Evolutionary conservation across 2,113 vertebrate species (phyloP), one percentile per base, ranked within the genome.

Genomic region (Turnix velox): DNA sequence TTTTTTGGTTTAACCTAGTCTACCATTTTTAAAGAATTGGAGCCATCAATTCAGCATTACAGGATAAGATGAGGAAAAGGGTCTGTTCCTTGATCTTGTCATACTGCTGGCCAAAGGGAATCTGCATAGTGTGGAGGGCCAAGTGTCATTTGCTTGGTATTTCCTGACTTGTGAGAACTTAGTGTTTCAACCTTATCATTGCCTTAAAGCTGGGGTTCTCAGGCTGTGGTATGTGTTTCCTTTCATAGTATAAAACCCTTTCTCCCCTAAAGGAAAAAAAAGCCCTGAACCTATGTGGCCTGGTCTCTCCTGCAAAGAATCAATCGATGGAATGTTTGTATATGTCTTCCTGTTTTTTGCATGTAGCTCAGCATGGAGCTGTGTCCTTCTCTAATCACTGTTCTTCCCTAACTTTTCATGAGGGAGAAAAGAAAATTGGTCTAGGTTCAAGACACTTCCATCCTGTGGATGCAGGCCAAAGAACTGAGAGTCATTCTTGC

Each of bases 121-220:
- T 75, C 69, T 95, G 46, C 25, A 30, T 5, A 42, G 37, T 40
- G 54, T 54, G 66, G 63, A 73, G 40, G 62, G 42, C 71, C 74
- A 65, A 87, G 59, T 92, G 71, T 93, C 84, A 93, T 87, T 81
- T 87, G 23, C 68, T 66, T 93, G 92, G 91, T 75, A 94, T 95
- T 95, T 94, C 95, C 92, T 95, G 88, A 68, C 48, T 92, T 73
- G 39, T 31, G 76, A 62, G 63, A 93, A 45, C 81, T 91, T 78
- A 76, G 76, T 51, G 23, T 90, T 87, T 93, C 67, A 88, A 25
- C 24, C 49, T 93, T 89, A 86, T 94, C 71, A 61, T 18, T 92
- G 84, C 87, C 84, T 84, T 89, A 61, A 79, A 95, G 91, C 81
- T 94, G 89, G 45, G 57, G 22, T 78, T 95, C 62, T 89, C 25